These are phyloP conservation scores for Resseliella maxima DNA, from an alignment of 2,888 invertebrate genomes.

Conservation along the genomic window DNA sequence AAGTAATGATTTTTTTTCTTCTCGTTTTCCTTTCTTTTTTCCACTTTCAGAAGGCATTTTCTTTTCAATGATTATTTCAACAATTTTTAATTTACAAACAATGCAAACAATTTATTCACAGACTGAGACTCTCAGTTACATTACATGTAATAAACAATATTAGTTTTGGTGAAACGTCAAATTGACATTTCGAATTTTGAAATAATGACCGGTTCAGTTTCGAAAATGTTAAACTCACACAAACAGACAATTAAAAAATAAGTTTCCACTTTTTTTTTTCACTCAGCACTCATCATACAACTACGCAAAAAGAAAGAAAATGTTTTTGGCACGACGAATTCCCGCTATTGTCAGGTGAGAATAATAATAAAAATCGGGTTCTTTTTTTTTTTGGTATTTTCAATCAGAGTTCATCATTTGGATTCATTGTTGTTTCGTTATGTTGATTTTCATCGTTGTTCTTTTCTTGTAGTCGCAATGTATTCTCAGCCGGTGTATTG, in stretches of 20 bases:
- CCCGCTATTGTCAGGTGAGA: not conserved
- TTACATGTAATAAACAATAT: not conserved
- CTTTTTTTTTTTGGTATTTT: no score
- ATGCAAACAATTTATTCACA: not conserved
- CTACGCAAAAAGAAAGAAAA: not conserved
- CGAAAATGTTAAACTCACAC: not conserved
- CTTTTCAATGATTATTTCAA: not conserved
- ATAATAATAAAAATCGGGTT: not conserved
- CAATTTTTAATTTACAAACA: not conserved
- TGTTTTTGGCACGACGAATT: not conserved
- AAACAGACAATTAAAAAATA: not conserved
- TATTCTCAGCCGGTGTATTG: slow-evolving; percentile 1
- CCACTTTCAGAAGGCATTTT: slow-evolving; percentile 56
- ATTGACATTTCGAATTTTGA: not conserved
- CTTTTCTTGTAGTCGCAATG: not conserved
- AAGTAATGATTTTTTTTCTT: slow-evolving; percentile 64
- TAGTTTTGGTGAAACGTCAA: slow-evolving; percentile 1
- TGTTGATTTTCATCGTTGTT: not conserved
- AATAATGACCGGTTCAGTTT: not conserved
- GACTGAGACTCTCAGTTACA: not conserved
- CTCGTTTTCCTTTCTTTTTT: not conserved
- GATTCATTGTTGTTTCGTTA: not conserved
- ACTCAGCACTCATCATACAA: no score
- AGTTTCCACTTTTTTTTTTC: not conserved
- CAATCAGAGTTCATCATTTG: not conserved